A percentile compares a stretch with the other conserved stretches of the same genome.
These are phyloP conservation scores for Drosophila gunungcola DNA, from an alignment of 1,140 invertebrate species.

Conservation along the genomic window DNA sequence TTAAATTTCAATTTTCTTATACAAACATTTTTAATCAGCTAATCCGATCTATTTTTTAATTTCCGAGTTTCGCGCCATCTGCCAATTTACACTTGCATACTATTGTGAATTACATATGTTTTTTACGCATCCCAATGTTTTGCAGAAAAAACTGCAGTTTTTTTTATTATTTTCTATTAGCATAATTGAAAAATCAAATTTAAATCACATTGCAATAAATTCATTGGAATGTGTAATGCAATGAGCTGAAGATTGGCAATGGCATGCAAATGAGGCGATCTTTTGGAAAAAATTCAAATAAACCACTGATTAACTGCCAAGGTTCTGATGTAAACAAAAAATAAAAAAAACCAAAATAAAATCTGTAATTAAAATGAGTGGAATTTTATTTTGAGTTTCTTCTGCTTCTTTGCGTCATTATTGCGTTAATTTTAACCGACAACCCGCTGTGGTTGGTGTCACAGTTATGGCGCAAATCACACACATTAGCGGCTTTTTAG, in stretches of 20 bases:
- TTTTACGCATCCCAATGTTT: background rate
- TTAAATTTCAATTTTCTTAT: background rate
- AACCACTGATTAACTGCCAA: background rate
- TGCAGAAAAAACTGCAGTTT: background rate
- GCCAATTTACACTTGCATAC: background rate
- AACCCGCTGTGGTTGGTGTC: constrained; percentile 23
- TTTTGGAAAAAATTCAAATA: background rate
- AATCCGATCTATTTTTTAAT: background rate
- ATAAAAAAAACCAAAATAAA: background rate
- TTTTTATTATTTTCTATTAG: background rate
- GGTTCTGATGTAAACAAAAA: background rate
- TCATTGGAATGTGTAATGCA: constrained; percentile 23
- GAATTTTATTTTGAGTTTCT: background rate
- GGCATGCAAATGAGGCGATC: constrained; percentile 18
- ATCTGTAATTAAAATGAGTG: background rate
- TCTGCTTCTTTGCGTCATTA: background rate
- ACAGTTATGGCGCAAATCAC: constrained; percentile 25
- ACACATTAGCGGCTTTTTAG: constrained; percentile 45
- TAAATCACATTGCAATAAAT: constrained; percentile 14
- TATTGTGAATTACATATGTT: background rate
- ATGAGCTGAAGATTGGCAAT: constrained; percentile 23
- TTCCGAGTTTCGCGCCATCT: background rate
- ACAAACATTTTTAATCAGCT: background rate
- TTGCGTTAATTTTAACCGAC: constrained; percentile 8
- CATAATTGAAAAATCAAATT: constrained; percentile 22